Base-by-base conservation (phyloP, 1,140 invertebrate species). In the Bombus soroeensis region DNA sequence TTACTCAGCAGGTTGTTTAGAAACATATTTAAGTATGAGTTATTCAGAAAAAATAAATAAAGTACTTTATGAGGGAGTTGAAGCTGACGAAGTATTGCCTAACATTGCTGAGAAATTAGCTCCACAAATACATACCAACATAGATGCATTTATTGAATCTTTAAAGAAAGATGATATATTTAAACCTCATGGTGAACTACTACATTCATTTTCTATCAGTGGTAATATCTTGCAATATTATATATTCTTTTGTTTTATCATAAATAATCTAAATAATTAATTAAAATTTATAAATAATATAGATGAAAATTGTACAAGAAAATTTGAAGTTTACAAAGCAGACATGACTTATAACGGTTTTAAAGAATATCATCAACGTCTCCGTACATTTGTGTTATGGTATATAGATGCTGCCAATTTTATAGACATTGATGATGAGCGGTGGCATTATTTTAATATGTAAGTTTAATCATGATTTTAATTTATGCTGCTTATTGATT, bases 361-460 rank as follows among this genome's bases (percentile, higher is more conserved):
- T 92, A 93, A 96, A 43, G 96, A 97, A 28, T 99, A 97, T 93
- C 98, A 99, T 93, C 95, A 97, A 88, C 96, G 97, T 83, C 95
- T 99, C 82, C 98, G 99, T 95, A 98, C 98, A 12, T 99, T 99
- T 93, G 95, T 99, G 22, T 94, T 99, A 79, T 99, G 98, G 97
- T 99, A 97, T 93, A 98, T 99, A 91, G 99, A 99, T 96, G 98
- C 98, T 10, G 98, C 98, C 22, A 98, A 97, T 72, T 99, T 98
- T 93, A 98, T 99, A 90, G 98, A 99, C 95, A 96, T 97, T 6
- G 98, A 98, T 94, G 99, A 99, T 96, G 96, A 98, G 43, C 97
- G 97, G 87, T 99, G 99, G 98, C 96, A 96, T 64, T 99, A 98
- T 94, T 99, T 98, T 94, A 96, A 98, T 73, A 95, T 99, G 98